Evolutionary conservation across 2,797 vertebrate species (phyloP), one percentile per base, ranked within the genome.

Genomic region (Melanotaenia boesemani): DNA sequence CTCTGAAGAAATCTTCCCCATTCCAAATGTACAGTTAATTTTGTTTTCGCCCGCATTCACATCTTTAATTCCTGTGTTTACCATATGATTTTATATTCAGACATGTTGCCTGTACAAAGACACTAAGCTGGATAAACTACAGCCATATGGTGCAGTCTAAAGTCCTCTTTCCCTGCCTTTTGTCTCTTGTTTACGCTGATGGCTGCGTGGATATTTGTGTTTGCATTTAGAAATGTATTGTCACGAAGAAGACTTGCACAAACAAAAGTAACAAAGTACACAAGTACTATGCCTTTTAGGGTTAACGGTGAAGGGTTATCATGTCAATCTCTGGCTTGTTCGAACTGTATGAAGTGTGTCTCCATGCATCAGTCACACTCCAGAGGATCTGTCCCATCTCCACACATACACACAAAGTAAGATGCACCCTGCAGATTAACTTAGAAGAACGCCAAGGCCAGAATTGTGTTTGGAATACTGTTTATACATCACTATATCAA

Each of bases 281-380:
- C 57, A 58, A 71, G 52, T 26, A 60, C 37, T 79, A 63, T 67
- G 63, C 55, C 41, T 70, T 58, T 66, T 2, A 0, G 58, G 73
- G 76, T 80, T 68, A 81, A 67, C 13, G 56, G 75, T 83, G 48
- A 84, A 70, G 72, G 78, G 91, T 88, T 89, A 89, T 91, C 86
- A 63, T 56, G 86, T 89, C 69, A 55, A 87, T 87, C 86, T 82
- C 54, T 66, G 72, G 70, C 76, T 79, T 60, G 60, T 87, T 86
- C 65, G 44, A 91, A 83, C 82, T 74, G 73, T 69, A 79, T 74
- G 56, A 66, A 76, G 48, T 54, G 70, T 84, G 77, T 80, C 79
- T 84, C 76, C 68, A 79, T 55, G 34, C 58, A 84, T 87, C 75
- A 88, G 61, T 86, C 74, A 81, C 80, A 82, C 69, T 78, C 59